Evolutionary conservation across 2,113 vertebrate species (phyloP).

Genomic region (Cromileptes altivelis): DNA sequence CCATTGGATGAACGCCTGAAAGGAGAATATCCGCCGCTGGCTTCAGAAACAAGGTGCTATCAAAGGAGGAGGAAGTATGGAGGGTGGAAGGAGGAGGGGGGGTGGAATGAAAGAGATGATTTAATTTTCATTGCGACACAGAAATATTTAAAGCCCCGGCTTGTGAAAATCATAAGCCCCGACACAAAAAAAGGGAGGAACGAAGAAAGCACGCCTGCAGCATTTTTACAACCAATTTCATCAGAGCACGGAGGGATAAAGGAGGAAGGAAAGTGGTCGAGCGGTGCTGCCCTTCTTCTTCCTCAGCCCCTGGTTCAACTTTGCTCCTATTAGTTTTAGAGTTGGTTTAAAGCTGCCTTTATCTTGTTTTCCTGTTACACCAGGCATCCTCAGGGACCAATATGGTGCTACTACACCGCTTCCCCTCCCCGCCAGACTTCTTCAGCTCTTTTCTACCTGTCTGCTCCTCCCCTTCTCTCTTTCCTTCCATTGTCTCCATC

Average conservation of each 20-base stretch:
- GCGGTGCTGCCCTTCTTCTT: slow-evolving; percentile 6
- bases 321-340: slow-evolving; percentile 30
- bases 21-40: slow-evolving; percentile 49
- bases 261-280: slow-evolving; percentile 29
- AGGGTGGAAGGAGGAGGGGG: neutral
- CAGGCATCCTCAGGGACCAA: neutral
- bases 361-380: slow-evolving; percentile 35
- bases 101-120: slow-evolving; percentile 59
- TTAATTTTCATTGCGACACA: slow-evolving; percentile 69
- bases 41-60: slow-evolving; percentile 55
- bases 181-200: neutral
- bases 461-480: neutral
- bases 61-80: slow-evolving; percentile 42
- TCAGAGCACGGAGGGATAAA: slow-evolving; percentile 51
- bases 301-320: slow-evolving; percentile 41
- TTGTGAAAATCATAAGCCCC: slow-evolving; percentile 47
- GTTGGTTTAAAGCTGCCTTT: slow-evolving; percentile 24
- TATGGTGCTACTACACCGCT: neutral
- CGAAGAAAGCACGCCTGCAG: slow-evolving; percentile 41
- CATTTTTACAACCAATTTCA: slow-evolving; percentile 73
- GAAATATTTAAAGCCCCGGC: slow-evolving; percentile 66
- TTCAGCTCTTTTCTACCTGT: neutral
- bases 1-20: slow-evolving; percentile 31
- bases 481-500: neutral
- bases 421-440: neutral